Evolutionary conservation across 2,888 invertebrate species (phyloP).

Genomic region (Tenthredo notha): DNA sequence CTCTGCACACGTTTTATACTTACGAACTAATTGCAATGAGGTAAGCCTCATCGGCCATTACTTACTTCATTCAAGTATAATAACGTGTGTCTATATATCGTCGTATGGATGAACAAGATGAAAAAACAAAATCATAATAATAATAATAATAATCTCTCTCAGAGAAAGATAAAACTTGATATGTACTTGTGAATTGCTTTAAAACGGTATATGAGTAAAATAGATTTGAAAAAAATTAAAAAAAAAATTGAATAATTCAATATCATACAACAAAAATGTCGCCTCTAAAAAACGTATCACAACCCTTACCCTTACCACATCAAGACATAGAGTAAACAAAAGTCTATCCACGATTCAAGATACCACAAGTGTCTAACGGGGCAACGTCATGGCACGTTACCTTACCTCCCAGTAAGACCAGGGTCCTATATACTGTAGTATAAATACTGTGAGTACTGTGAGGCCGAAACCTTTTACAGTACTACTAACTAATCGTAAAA

Average conservation of each 20-base stretch:
- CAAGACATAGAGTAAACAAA: constrained; percentile 6
- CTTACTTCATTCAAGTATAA: constrained; percentile 17
- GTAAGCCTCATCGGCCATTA: constrained; percentile 12
- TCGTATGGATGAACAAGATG: neutral
- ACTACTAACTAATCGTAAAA: constrained; percentile 7
- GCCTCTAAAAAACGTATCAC: neutral
- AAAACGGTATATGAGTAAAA: neutral
- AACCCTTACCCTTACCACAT: neutral
- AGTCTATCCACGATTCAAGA: constrained; percentile 34
- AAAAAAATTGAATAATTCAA: neutral
- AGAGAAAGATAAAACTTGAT: neutral
- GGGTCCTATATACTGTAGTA: neutral
- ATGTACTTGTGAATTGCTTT: too few relatives aligned
- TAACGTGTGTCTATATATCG: neutral
- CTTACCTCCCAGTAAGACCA: constrained; percentile 56
- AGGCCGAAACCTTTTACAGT: constrained; percentile 4
- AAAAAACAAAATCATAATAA: neutral
- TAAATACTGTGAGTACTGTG: neutral
- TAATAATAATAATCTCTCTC: too few relatives aligned
- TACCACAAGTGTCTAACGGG: constrained; percentile 62
- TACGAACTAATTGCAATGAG: constrained; percentile 19
- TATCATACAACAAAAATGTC: neutral
- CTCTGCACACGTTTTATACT: neutral
- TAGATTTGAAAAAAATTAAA: neutral
- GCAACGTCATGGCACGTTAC: constrained; percentile 66